These are phyloP conservation scores for Rhagium mordax DNA, from an alignment of 2,888 invertebrate genomes.

Conservation along the genomic window DNA sequence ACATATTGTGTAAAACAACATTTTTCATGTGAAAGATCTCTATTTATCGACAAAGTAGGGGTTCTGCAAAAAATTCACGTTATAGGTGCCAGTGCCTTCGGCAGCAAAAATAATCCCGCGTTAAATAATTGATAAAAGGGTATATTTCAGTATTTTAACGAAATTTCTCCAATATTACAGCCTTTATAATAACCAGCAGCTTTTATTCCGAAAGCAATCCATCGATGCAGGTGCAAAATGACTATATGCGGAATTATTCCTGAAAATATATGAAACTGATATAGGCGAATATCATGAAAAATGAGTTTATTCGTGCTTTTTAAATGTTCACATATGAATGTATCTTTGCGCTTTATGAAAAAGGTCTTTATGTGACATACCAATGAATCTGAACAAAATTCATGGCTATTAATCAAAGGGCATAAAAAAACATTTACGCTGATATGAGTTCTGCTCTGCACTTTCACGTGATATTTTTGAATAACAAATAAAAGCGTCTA, in stretches of 20 bases:
- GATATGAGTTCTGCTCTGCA: conserved; percentile 17
- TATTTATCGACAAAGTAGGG: no score
- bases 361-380: conserved; percentile 9
- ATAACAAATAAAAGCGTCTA: conserved; percentile 12
- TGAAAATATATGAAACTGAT: conserved; percentile 11
- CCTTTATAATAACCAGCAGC: no score
- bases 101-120: no score
- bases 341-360: conserved; percentile 4
- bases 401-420: conserved; percentile 24
- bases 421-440: conserved; percentile 1
- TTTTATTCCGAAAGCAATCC: neutral
- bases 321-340: conserved; percentile 1
- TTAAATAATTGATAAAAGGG: no score
- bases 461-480: conserved; percentile 14
- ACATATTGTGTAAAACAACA: no score
- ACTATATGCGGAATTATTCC: neutral
- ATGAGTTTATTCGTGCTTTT: neutral
- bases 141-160: no score
- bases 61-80: no score
- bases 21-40: no score
- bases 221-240: neutral
- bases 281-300: neutral
- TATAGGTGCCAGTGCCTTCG: no score
- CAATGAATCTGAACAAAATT: conserved; percentile 21
- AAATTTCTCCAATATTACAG: no score